Conservation (phyloP, 2,797 vertebrate species). For the Synaphobranchus kaupii region DNA sequence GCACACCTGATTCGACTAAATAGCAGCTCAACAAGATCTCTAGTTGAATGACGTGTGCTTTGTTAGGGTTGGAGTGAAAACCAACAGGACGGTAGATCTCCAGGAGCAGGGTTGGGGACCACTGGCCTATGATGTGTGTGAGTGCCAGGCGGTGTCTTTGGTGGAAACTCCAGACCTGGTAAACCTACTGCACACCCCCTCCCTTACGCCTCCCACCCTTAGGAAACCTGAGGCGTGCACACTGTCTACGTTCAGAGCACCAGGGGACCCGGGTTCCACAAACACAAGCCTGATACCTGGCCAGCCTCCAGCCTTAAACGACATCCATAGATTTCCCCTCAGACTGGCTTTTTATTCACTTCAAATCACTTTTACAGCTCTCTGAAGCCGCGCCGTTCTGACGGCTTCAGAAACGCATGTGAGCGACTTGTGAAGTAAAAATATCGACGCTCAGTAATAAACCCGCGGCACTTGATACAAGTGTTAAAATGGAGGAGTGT, state of each 20-base stretch:
- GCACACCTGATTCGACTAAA: too few species aligned
- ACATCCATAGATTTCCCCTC: slow-evolving; percentile 1
- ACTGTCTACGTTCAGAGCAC: background rate
- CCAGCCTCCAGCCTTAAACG: background rate
- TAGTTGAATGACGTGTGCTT: too few species aligned
- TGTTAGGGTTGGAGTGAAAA: too few species aligned
- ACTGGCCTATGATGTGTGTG: background rate
- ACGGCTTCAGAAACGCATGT: background rate
- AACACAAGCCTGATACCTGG: background rate
- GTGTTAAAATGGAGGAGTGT: background rate
- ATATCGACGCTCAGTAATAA: background rate
- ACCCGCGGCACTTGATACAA: background rate
- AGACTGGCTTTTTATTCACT: background rate
- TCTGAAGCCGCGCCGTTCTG: background rate
- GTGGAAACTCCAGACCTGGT: background rate
- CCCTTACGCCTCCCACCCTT: background rate
- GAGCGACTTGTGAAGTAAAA: background rate
- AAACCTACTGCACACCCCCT: background rate
- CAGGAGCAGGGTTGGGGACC: too few species aligned
- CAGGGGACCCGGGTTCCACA: background rate
- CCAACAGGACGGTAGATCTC: too few species aligned
- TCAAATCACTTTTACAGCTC: background rate
- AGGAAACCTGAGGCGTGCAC: background rate
- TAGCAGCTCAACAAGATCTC: too few species aligned
- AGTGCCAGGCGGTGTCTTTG: background rate